Base-by-base conservation (phyloP, 2,797 vertebrate species). In the Typhlichthys subterraneus region DNA sequence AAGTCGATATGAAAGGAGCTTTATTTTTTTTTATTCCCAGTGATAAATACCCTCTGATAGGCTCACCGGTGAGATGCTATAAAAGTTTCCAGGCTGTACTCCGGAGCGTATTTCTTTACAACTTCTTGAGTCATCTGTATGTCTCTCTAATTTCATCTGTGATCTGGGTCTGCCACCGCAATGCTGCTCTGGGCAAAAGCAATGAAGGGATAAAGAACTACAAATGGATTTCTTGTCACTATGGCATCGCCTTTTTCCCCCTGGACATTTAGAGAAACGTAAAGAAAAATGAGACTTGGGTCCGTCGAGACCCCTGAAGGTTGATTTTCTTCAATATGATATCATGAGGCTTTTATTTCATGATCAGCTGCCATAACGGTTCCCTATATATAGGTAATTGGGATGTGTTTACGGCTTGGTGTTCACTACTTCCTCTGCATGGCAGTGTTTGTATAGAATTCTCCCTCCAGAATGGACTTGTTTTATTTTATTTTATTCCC, bases 141-240 rank as follows among this genome's bases (percentile, higher is more conserved):
- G 69, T 78, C 70, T 79, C 73, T 84, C 63, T 86, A 83, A 88
- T 89, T 88, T 88, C 53, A 76, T 76, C 68, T 88, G 74, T 85
- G 86, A 87, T 88, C 79, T 54, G 55, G 73, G 67, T 82, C 77
- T 68, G 64, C 67, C 46, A 38, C 65, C 10, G 57, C 53, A 5
- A 29, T 23, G 67, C 64, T 29, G 53, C 52, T 1, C 13, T 48
- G 64, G 73, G 52, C 56, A 29, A 29, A 29, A 29, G 23, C 53
- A 53, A 65, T 2, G 45, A 51, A 65, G 46, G 58, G 56, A 66
- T 19, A 55, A 77, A 70, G 74, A 50, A 31, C 65, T 47, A 63
- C 66, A 52, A 63, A 75, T 56, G 65, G 73, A 83, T 81, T 82
- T 82, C 75, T 82, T 85, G 82, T 86, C 77, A 77, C 67, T 14